Evolutionary conservation across 2,113 vertebrate species (phyloP).

Genomic region (Tringa solitaria): DNA sequence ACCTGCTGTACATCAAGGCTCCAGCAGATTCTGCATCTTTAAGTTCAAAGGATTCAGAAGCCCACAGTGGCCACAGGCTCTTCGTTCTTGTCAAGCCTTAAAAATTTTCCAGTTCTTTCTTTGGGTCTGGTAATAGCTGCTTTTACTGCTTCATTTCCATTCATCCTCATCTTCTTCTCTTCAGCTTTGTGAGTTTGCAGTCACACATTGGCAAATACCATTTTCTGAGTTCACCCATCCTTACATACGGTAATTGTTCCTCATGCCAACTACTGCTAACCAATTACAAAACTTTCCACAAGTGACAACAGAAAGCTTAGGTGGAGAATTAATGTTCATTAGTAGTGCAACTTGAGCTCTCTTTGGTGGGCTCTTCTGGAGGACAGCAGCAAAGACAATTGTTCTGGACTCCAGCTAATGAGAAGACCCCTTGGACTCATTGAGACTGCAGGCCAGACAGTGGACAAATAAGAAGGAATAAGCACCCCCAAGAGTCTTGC

Average conservation of each 20-base stretch:
- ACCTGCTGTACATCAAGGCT: background rate
- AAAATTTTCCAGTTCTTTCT: background rate
- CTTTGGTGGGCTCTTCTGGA: background rate
- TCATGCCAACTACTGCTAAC: background rate
- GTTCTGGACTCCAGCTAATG: background rate
- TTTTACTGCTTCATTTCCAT: background rate
- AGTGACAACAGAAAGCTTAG: background rate
- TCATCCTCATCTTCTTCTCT: background rate
- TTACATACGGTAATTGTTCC: background rate
- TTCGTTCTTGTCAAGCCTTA: background rate
- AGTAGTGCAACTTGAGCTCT: background rate
- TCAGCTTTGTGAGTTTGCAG: background rate
- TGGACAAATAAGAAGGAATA: background rate
- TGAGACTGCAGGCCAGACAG: background rate
- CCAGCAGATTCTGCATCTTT: background rate
- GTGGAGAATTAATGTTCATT: background rate
- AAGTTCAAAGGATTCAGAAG: background rate
- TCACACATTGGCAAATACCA: background rate
- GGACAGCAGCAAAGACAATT: background rate
- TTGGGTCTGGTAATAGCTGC: background rate
- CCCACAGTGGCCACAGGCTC: background rate
- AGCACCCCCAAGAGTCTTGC: background rate
- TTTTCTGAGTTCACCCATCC: background rate
- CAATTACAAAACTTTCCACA: background rate
- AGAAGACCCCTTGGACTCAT: background rate